Conservation (phyloP, 2,113 vertebrate genomes). For the Scomber japonicus region DNA sequence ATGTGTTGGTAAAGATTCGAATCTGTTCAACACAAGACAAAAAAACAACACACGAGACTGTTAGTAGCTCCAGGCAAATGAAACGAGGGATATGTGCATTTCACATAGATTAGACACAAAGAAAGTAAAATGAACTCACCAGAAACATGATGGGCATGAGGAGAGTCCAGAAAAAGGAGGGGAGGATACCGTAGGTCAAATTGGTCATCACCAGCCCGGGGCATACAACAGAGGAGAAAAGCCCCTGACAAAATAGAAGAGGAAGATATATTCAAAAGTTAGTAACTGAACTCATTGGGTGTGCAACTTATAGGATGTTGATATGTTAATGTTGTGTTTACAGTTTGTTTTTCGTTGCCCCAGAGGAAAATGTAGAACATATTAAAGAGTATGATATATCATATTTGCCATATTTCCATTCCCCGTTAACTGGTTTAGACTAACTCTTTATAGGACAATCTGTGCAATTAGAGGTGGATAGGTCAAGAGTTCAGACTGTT, state of each 20-base stretch:
- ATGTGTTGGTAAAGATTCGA: constrained; percentile 91
- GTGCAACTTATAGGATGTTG: too few relatives aligned
- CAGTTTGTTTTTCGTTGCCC: too few relatives aligned
- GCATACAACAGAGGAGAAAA: constrained; percentile 94
- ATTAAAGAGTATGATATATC: too few relatives aligned
- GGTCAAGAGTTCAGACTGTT: too few relatives aligned
- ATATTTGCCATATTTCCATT: too few relatives aligned
- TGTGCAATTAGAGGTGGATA: too few relatives aligned
- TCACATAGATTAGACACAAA: not conserved
- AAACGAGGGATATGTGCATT: not conserved
- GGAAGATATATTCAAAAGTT: too few relatives aligned
- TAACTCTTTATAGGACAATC: too few relatives aligned
- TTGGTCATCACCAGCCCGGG: constrained; percentile 95
- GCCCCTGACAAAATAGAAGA: constrained; percentile 82
- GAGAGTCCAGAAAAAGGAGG: constrained; percentile 90
- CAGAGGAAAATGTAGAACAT: too few relatives aligned
- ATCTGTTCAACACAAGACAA: constrained; percentile 81
- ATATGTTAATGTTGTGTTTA: too few relatives aligned
- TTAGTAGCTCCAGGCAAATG: accelerated
- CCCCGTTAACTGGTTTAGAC: too few relatives aligned
- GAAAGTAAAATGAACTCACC: constrained; percentile 81
- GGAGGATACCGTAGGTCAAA: constrained; percentile 92
- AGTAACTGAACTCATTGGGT: too few relatives aligned
- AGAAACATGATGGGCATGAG: constrained; percentile 93
- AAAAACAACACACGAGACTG: not conserved